Conservation (phyloP, 2,797 vertebrate species). For the Margarornis squamiger region DNA sequence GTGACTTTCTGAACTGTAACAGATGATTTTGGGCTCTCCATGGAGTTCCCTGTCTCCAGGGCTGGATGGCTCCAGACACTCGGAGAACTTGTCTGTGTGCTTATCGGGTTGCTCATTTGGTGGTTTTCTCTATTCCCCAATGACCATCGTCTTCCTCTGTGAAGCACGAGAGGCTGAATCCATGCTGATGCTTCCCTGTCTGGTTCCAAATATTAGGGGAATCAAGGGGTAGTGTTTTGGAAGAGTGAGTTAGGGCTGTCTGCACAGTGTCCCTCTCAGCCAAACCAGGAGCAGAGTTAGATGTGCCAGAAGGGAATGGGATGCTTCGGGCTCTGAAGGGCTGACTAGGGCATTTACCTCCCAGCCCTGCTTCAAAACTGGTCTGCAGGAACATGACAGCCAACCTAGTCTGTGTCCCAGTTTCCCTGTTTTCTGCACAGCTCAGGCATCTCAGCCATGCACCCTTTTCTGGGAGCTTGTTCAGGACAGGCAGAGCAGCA, state of each 20-base stretch:
- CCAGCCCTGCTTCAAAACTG: not conserved
- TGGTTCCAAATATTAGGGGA: not conserved
- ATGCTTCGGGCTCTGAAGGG: not conserved
- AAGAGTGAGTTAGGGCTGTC: no score
- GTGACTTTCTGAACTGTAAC: not conserved
- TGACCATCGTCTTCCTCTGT: not conserved
- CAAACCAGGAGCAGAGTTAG: fast-evolving
- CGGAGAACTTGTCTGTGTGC: fast-evolving
- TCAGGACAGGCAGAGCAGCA: not conserved
- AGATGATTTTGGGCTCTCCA: not conserved
- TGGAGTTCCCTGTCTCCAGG: not conserved
- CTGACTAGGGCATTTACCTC: not conserved
- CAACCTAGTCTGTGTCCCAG: not conserved
- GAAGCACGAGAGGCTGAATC: not conserved
- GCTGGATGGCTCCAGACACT: not conserved
- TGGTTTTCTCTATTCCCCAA: not conserved
- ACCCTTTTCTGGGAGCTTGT: fast-evolving
- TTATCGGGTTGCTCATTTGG: not conserved
- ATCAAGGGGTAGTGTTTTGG: not conserved
- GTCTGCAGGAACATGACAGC: not conserved
- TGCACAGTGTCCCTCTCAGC: fast-evolving
- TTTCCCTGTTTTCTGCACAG: not conserved
- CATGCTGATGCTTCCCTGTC: not conserved
- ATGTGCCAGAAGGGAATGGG: not conserved
- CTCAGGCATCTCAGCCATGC: not conserved